phyloP scores from a whole-genome alignment of 2,797 vertebrate genomes.

The Hafferia zeledoni region DNA sequence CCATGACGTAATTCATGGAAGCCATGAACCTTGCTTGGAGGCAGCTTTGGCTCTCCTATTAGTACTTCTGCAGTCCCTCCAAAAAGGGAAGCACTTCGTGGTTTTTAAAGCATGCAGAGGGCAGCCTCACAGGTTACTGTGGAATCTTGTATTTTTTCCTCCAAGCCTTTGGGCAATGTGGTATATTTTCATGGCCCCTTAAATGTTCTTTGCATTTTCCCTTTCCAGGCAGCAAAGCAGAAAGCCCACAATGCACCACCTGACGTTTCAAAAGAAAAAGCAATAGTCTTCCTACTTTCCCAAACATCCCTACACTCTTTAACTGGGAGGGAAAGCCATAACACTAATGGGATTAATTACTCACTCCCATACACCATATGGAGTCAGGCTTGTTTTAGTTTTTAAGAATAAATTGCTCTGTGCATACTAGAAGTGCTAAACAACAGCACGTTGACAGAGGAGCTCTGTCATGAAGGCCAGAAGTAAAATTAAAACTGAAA shows the following conservation, averaged over 20 bases:
- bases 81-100: neutral
- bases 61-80: neutral
- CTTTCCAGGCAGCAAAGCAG: neutral
- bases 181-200: neutral
- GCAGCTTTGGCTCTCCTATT: neutral
- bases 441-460: neutral
- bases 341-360: neutral
- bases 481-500: constrained; percentile 25
- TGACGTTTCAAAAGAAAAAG: neutral
- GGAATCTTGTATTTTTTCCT: neutral
- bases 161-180: neutral
- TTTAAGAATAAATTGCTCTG: neutral
- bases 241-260: neutral
- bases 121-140: neutral
- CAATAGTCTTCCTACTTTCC: neutral
- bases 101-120: neutral
- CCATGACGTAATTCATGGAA: neutral
- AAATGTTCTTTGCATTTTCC: neutral
- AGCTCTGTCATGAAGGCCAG: neutral
- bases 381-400: neutral
- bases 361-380: neutral
- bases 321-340: neutral
- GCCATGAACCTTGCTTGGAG: neutral
- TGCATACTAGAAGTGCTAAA: neutral
- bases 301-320: neutral